Evolutionary conservation across 1,140 invertebrate genomes (phyloP).

Genomic region (Drosophila lowei): DNA sequence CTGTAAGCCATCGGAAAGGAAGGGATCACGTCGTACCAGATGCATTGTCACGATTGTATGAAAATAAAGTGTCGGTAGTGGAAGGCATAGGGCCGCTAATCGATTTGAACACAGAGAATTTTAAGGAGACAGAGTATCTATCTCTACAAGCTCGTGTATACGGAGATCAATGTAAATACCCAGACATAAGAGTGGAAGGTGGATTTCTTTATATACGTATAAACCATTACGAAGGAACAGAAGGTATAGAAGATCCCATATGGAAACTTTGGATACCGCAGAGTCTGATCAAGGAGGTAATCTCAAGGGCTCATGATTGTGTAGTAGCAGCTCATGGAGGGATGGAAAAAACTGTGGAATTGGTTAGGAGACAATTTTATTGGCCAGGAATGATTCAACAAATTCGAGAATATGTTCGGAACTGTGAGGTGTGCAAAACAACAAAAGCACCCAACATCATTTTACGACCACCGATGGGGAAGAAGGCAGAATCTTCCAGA

Average conservation of each 20-base stretch:
- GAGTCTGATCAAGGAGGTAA: too few relatives aligned
- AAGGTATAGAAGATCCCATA: too few relatives aligned
- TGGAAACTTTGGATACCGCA: too few relatives aligned
- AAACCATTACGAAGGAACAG: not conserved
- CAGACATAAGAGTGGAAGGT: not conserved
- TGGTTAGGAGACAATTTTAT: not conserved
- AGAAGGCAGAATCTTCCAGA: too few relatives aligned
- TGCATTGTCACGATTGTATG: not conserved
- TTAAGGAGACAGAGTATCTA: not conserved
- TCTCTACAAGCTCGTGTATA: not conserved
- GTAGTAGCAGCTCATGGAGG: too few relatives aligned
- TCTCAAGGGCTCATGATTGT: too few relatives aligned
- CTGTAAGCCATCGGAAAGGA: not conserved
- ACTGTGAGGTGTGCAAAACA: not conserved
- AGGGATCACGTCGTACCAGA: not conserved
- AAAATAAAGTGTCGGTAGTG: too few relatives aligned
- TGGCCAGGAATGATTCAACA: constrained; percentile 2
- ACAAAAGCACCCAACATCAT: not conserved
- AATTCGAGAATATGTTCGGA: not conserved
- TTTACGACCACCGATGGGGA: too few relatives aligned
- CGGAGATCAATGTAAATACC: not conserved
- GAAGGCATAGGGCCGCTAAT: not conserved
- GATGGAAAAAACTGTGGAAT: too few relatives aligned
- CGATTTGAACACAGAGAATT: not conserved
- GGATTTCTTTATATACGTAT: too few relatives aligned